A percentile compares a stretch with the other conserved stretches of the same genome.
Evolutionary conservation across 1,140 invertebrate genomes (phyloP).

Genomic region (Tetragnatha versicolor): DNA sequence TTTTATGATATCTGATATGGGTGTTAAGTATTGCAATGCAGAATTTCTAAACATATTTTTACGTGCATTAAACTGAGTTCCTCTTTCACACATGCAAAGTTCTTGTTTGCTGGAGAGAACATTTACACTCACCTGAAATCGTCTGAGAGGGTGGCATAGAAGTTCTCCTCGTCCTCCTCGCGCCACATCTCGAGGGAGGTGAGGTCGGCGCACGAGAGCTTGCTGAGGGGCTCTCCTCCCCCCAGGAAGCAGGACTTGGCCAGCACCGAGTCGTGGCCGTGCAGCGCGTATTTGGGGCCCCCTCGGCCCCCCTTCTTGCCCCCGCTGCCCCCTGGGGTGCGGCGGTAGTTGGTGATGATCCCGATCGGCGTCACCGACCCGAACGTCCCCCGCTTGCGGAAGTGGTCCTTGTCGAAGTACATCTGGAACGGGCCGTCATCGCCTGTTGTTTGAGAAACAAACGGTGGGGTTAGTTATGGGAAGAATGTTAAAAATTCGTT

Average conservation of each 20-base stretch:
- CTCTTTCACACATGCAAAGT: too few relatives aligned
- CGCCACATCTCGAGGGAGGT: slow-evolving; percentile 46
- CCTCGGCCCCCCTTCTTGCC: slow-evolving; percentile 18
- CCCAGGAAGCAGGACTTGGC: slow-evolving; percentile 22
- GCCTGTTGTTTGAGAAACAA: too few relatives aligned
- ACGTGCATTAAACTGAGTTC: too few relatives aligned
- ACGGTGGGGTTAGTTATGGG: too few relatives aligned
- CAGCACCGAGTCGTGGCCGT: slow-evolving; percentile 35
- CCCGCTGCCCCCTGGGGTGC: slow-evolving; percentile 20
- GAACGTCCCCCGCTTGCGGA: slow-evolving; percentile 43
- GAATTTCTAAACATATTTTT: too few relatives aligned
- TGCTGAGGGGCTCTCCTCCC: slow-evolving; percentile 53
- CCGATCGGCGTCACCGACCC: slow-evolving; percentile 52
- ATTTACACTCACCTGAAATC: slow-evolving; percentile 59
- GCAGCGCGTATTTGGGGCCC: slow-evolving; percentile 22
- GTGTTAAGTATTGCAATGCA: too few relatives aligned
- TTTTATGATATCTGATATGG: too few relatives aligned
- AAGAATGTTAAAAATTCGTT: too few relatives aligned
- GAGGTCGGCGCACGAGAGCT: slow-evolving; percentile 43
- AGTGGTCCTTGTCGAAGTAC: slow-evolving; percentile 47
- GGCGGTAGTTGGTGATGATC: slow-evolving; percentile 55
- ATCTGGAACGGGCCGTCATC: slow-evolving; percentile 52
- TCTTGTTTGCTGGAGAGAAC: too few relatives aligned
- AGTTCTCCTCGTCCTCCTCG: slow-evolving; percentile 63
- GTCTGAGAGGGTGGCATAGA: slow-evolving; percentile 69